These are phyloP conservation scores for Drosophila leonis DNA, from an alignment of 2,888 invertebrate genomes.

Conservation along the genomic window DNA sequence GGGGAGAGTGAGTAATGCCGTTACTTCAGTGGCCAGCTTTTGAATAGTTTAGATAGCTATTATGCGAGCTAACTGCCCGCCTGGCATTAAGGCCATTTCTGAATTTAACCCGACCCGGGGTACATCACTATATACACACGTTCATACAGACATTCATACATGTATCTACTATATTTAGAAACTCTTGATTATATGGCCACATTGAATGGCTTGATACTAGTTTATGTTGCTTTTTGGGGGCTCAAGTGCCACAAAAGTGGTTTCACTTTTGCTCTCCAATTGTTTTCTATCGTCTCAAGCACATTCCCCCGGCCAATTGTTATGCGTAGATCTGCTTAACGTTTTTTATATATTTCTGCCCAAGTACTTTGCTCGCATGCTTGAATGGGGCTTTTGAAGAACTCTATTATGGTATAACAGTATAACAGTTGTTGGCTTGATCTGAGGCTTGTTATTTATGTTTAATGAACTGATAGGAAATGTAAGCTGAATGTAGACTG, in stretches of 20 bases:
- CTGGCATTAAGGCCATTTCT: conserved; percentile 35
- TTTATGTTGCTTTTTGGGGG: conserved; percentile 4
- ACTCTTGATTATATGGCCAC: conserved; percentile 30
- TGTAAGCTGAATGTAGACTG: not conserved
- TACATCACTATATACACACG: not conserved
- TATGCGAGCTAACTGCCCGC: conserved; percentile 20
- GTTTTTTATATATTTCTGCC: not conserved
- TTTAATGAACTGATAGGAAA: not conserved
- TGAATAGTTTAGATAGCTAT: conserved; percentile 1
- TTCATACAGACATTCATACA: no score
- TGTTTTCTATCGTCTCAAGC: conserved; percentile 3
- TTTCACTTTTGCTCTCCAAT: conserved; percentile 44
- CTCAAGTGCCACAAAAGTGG: conserved; percentile 36
- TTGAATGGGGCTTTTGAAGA: not conserved
- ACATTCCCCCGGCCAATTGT: conserved; percentile 1
- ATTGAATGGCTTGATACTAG: conserved; percentile 28
- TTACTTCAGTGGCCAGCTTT: conserved; percentile 30
- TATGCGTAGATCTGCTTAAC: conserved; percentile 1
- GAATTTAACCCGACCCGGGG: conserved; percentile 30
- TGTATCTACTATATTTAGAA: conserved; percentile 1
- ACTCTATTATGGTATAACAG: not conserved
- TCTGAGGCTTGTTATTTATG: not conserved
- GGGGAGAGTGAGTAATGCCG: conserved; percentile 27
- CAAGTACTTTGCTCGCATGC: not conserved
- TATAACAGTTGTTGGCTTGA: conserved; percentile 3